A percentile compares a stretch with the other conserved stretches of the same genome.
Evolutionary conservation across 2,113 vertebrate species (phyloP).

Genomic region (Pterocles gutturalis): DNA sequence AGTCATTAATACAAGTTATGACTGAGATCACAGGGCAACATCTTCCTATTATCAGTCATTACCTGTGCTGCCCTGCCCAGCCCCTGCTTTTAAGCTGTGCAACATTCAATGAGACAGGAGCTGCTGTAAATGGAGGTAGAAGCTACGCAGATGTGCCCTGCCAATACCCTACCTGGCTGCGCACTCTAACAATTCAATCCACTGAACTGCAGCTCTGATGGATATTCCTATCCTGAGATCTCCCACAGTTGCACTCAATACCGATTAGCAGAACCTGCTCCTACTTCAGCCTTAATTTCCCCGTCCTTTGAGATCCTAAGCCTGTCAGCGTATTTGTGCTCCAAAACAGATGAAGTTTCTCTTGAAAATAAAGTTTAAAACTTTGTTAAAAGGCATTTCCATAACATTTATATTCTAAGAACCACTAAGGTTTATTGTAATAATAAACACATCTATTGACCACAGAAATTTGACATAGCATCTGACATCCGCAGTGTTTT

Average conservation of each 20-base stretch:
- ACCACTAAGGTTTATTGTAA: not conserved
- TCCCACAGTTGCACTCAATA: not conserved
- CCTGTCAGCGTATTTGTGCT: not conserved
- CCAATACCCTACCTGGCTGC: not conserved
- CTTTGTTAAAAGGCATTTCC: not conserved
- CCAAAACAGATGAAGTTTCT: not conserved
- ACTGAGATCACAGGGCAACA: not conserved
- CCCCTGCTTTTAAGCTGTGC: accelerated
- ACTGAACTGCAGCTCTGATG: not conserved
- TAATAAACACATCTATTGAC: not conserved
- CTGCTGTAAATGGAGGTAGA: not conserved
- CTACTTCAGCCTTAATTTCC: not conserved
- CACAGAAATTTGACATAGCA: not conserved
- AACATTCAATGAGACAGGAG: not conserved
- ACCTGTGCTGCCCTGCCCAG: not conserved
- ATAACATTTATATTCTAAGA: not conserved
- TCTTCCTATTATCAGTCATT: not conserved
- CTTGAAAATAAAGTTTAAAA: not conserved
- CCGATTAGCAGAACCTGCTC: not conserved
- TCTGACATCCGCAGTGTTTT: not conserved
- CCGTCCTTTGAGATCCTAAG: not conserved
- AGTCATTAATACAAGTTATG: not conserved
- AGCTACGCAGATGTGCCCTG: not conserved
- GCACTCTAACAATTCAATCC: not conserved
- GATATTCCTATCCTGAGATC: not conserved